Base-by-base conservation (phyloP, 2,797 vertebrate genomes). In the Hoplostethus atlanticus region DNA sequence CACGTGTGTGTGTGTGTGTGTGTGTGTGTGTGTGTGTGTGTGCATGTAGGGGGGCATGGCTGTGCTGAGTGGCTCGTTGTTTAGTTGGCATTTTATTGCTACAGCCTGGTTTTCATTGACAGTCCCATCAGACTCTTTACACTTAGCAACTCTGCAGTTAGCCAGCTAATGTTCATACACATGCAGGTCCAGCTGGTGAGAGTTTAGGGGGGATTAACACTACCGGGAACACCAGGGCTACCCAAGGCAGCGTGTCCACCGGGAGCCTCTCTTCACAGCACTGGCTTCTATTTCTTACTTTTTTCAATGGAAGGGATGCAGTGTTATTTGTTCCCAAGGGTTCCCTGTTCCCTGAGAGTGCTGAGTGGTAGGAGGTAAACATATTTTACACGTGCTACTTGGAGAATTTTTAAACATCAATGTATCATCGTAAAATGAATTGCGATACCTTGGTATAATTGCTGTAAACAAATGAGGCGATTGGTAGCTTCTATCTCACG, bases 51-150 rank as follows among this genome's bases (percentile, higher is more conserved):
- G 83, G 88, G 84, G 81, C 74, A 55, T 44, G 58, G 69, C 70
- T 60, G 61, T 58, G 67, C 84, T 91, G 78, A 89, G 78, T 70
- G 88, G 83, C 81, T 90, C 80, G 69, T 91, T 92, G 91, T 94
- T 92, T 89, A 77, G 72, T 83, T 28, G 65, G 36, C 61, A 3
- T 86, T 93, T 93, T 91, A 93, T 85, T 80, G 81, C 87, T 6
- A 13, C 85, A 75, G 91, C 87, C 88, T 90, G 88, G 85, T 88
- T 92, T 93, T 92, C 87, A 93, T 90, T 90, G 86, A 84, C 28
- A 34, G 87, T 92, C 91, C 91, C 92, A 86, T 88, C 79, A 87
- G 91, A 78, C 84, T 89, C 89, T 91, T 92, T 85, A 91, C 70
- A 38, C 67, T 59, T 17, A 75, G 81, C 77, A 73, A 81, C 79